A percentile compares a stretch with the other conserved stretches of the same genome.
Evolutionary conservation across 1,140 invertebrate genomes (phyloP).

Genomic region (Neodiprion lecontei): DNA sequence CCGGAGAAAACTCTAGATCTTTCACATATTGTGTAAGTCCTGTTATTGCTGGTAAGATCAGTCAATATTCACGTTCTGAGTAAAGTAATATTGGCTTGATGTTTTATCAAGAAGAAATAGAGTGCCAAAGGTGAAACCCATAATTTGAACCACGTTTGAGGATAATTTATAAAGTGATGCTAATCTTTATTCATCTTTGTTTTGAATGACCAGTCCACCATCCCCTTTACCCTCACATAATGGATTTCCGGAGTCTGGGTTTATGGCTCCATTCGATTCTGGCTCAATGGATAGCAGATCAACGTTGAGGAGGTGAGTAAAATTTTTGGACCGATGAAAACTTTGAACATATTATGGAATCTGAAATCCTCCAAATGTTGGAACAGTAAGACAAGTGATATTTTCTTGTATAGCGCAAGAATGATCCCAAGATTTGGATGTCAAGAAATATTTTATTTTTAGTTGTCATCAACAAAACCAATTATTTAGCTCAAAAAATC

Average conservation of each 20-base stretch:
- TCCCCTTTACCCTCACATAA: constrained; percentile 89
- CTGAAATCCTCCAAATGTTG: too few relatives aligned
- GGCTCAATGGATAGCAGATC: constrained; percentile 84
- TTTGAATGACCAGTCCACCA: constrained; percentile 69
- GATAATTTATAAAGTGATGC: too few relatives aligned
- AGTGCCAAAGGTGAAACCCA: too few relatives aligned
- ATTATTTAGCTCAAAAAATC: constrained; percentile 10
- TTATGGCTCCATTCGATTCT: constrained; percentile 74
- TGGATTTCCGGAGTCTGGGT: constrained; percentile 79
- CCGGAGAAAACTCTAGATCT: constrained; percentile 94
- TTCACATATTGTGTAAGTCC: constrained; percentile 91
- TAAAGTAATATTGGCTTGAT: neutral
- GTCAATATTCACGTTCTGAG: neutral
- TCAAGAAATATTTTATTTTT: too few relatives aligned
- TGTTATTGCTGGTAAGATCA: neutral
- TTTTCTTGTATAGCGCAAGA: neutral
- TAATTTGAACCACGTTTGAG: too few relatives aligned
- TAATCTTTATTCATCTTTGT: too few relatives aligned
- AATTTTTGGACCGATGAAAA: too few relatives aligned
- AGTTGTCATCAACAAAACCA: neutral
- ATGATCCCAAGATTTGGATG: too few relatives aligned
- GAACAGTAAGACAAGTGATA: too few relatives aligned
- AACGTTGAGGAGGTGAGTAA: constrained; percentile 67
- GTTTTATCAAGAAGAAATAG: too few relatives aligned
- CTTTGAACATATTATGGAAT: too few relatives aligned